phyloP scores from a whole-genome alignment of 1,140 invertebrate genomes.

The Drosophila sproati region DNA sequence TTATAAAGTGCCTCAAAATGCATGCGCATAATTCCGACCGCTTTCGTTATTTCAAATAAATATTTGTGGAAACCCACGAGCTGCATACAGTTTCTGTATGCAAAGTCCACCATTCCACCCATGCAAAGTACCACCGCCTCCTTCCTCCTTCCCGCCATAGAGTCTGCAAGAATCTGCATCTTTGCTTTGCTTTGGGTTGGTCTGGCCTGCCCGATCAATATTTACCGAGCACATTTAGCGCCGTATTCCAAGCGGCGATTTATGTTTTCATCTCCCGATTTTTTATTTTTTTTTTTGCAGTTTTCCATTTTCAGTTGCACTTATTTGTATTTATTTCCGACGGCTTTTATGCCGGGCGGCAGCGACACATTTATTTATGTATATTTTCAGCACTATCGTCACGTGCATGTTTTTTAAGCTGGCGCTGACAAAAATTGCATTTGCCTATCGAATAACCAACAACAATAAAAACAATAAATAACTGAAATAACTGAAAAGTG shows the following conservation, averaged over 20 bases:
- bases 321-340: constrained; percentile 72
- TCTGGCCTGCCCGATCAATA: constrained; percentile 45
- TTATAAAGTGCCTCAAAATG: constrained; percentile 13
- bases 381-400: constrained; percentile 67
- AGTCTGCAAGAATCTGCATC: neutral
- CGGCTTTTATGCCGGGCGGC: constrained; percentile 21
- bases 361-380: constrained; percentile 65
- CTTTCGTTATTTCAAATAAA: constrained; percentile 38
- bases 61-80: constrained; percentile 51
- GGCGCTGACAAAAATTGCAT: constrained; percentile 23
- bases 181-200: constrained; percentile 13
- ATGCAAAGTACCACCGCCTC: neutral
- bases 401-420: constrained; percentile 46
- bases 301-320: constrained; percentile 69
- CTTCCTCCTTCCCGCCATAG: no score
- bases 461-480: neutral
- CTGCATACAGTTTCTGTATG: constrained; percentile 3
- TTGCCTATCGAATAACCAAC: constrained; percentile 24
- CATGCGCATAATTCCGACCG: constrained; percentile 7
- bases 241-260: constrained; percentile 41
- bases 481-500: neutral
- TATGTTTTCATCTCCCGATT: constrained; percentile 47
- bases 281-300: constrained; percentile 21
- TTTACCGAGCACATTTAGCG: constrained; percentile 76
- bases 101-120: neutral